Conservation (phyloP, 2,888 invertebrate species). For the Caenorhabditis doughertyi region DNA sequence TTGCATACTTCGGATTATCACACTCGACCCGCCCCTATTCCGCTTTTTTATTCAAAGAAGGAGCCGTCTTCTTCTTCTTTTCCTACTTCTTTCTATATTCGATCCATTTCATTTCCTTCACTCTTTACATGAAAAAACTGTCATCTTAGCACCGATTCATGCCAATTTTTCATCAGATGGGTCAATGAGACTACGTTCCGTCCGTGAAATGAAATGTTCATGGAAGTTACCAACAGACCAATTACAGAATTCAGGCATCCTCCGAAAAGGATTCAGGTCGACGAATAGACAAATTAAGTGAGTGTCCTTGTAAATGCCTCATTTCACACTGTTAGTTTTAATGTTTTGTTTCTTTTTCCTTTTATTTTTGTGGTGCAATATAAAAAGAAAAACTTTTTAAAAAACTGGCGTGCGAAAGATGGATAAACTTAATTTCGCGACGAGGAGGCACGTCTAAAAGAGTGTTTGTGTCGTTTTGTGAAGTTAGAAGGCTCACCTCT, state of each 20-base stretch:
- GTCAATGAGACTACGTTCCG: not conserved
- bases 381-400: too few species aligned
- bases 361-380: not conserved
- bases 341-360: not conserved
- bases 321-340: not conserved
- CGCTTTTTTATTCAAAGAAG: conserved; percentile 31
- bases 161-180: not conserved
- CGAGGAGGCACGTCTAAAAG: conserved; percentile 19
- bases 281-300: not conserved
- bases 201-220: conserved; percentile 8
- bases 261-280: conserved; percentile 3
- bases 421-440: conserved; percentile 56
- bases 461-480: conserved; percentile 31
- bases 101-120: conserved; percentile 4
- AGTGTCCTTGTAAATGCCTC: not conserved
- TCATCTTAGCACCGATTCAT: not conserved
- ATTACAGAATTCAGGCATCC: conserved; percentile 20
- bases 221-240: conserved; percentile 5
- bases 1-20: conserved; percentile 64
- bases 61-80: conserved; percentile 3
- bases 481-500: conserved; percentile 1
- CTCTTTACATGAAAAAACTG: conserved; percentile 28
- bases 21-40: conserved; percentile 42
- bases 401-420: conserved; percentile 22
- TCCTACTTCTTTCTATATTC: not conserved